phyloP scores from a whole-genome alignment of 37 sponge, comb jelly and placozoan species.

The Petrosia ficiformis region DNA sequence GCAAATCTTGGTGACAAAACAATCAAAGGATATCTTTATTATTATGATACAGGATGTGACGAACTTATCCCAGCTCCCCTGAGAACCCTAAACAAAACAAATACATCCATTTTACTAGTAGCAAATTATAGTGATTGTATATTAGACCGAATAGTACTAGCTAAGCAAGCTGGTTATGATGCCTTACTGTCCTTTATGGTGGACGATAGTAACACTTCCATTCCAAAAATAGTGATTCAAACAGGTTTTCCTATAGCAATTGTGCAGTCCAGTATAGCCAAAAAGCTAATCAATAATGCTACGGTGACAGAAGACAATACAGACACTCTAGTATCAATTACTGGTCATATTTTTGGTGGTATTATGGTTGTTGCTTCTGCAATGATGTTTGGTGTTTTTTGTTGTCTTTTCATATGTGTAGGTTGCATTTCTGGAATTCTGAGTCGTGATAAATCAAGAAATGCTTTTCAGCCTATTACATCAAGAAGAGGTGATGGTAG shows the following conservation, averaged over 20 bases:
- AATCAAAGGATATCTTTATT: background rate
- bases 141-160: constrained; percentile 11
- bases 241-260: constrained; percentile 27
- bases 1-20: background rate
- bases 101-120: constrained; percentile 7
- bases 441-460: too few relatives aligned
- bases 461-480: too few relatives aligned
- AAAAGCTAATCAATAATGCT: background rate
- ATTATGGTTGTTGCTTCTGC: too few relatives aligned
- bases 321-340: too few relatives aligned
- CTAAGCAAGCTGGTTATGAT: constrained; percentile 31
- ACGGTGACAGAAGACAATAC: background rate
- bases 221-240: background rate
- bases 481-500: too few relatives aligned
- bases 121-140: constrained; percentile 11
- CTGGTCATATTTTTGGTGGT: too few relatives aligned
- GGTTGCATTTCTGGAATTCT: too few relatives aligned
- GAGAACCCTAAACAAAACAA: background rate
- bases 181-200: constrained; percentile 8
- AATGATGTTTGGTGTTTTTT: too few relatives aligned
- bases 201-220: background rate
- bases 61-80: background rate
- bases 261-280: background rate
- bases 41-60: background rate
- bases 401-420: too few relatives aligned